These are phyloP conservation scores for Orchesella cincta DNA, from an alignment of 1,140 invertebrate genomes.

Conservation along the genomic window DNA sequence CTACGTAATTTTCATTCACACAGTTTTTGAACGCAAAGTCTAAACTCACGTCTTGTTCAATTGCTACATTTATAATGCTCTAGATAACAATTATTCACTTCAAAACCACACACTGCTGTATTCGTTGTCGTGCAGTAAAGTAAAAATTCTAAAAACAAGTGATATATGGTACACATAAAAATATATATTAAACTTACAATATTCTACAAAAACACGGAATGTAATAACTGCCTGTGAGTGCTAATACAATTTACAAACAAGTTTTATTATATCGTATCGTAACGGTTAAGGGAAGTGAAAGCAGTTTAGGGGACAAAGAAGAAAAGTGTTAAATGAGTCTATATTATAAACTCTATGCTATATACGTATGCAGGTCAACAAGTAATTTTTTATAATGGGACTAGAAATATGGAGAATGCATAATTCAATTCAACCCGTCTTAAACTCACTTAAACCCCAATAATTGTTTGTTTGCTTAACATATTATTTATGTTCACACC, in stretches of 20 bases:
- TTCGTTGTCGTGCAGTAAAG: too few relatives aligned
- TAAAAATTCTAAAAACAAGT: background rate
- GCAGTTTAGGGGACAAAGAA: background rate
- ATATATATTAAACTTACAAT: background rate
- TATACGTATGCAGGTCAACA: slow-evolving; percentile 17
- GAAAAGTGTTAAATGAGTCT: background rate
- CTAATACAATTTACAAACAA: background rate
- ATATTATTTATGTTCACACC: background rate
- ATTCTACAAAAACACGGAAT: background rate
- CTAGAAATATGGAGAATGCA: too few relatives aligned
- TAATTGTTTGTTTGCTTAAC: background rate
- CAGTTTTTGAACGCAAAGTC: too few relatives aligned
- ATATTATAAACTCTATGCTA: slow-evolving; percentile 1
- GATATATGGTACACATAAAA: background rate
- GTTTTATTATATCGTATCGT: background rate
- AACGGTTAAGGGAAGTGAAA: background rate
- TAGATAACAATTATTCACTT: too few relatives aligned
- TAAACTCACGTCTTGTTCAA: too few relatives aligned
- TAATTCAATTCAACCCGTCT: too few relatives aligned
- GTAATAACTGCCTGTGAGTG: slow-evolving; percentile 25
- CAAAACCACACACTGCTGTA: too few relatives aligned
- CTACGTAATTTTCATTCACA: too few relatives aligned
- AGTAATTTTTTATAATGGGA: slow-evolving; percentile 12
- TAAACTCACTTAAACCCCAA: background rate
- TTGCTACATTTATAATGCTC: too few relatives aligned